Conservation (phyloP, 1,140 invertebrate species). For the Augochlora pura region DNA sequence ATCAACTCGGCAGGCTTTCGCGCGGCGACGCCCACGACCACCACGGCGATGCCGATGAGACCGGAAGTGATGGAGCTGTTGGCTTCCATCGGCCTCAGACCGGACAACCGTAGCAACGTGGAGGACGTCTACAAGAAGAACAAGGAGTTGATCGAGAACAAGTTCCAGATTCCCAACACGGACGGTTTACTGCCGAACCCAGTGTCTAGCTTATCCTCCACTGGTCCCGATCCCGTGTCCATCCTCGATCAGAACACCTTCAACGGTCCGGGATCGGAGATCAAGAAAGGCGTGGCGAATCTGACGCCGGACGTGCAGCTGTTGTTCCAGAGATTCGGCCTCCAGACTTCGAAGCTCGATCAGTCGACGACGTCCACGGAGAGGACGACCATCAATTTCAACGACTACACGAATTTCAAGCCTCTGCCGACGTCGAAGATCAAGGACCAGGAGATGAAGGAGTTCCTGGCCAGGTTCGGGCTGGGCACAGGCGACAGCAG, state of each 20-base stretch:
- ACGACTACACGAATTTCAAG: slow-evolving; percentile 82
- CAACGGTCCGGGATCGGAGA: slow-evolving; percentile 48
- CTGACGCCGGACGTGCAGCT: slow-evolving; percentile 74
- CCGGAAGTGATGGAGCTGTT: slow-evolving; percentile 76
- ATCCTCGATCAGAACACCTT: slow-evolving; percentile 69
- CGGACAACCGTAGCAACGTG: slow-evolving; percentile 37
- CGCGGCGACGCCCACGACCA: slow-evolving; percentile 28
- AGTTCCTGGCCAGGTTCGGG: slow-evolving; percentile 82
- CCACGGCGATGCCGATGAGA: slow-evolving; percentile 69
- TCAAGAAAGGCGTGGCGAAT: slow-evolving; percentile 72
- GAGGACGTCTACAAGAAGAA: slow-evolving; percentile 50
- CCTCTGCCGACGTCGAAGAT: slow-evolving; percentile 79
- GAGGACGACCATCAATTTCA: slow-evolving; percentile 53
- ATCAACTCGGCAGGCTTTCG: slow-evolving; percentile 54
- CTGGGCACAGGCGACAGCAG: slow-evolving; percentile 71
- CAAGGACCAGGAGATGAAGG: slow-evolving; percentile 81
- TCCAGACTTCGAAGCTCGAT: slow-evolving; percentile 60
- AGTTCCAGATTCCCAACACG: slow-evolving; percentile 42
- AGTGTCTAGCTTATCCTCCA: slow-evolving; percentile 40
- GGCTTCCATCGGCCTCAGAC: slow-evolving; percentile 74
- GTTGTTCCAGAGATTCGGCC: slow-evolving; percentile 75
- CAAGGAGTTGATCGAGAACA: slow-evolving; percentile 45
- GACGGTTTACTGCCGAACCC: slow-evolving; percentile 34
- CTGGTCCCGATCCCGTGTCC: slow-evolving; percentile 42
- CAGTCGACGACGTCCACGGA: slow-evolving; percentile 58